phyloP scores from a whole-genome alignment of 2,797 vertebrate genomes.

The Alca torda region DNA sequence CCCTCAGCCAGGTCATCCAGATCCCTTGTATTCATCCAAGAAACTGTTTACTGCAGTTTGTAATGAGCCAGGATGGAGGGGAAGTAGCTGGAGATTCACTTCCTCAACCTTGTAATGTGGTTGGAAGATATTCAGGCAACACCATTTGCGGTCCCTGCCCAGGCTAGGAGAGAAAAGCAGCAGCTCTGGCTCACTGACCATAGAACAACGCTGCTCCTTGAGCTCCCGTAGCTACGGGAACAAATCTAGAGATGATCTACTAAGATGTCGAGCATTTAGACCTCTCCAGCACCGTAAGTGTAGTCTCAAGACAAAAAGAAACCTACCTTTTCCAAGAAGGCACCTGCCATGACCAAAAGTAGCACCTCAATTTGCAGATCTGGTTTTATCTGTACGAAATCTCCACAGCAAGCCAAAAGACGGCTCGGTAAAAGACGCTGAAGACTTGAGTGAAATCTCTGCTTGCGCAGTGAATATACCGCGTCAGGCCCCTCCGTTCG shows the following conservation, averaged over 20 bases:
- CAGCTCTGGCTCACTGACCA: not conserved
- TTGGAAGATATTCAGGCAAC: not conserved
- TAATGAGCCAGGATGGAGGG: not conserved
- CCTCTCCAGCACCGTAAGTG: not conserved
- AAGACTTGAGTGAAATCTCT: not conserved
- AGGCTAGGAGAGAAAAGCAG: not conserved
- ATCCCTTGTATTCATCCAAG: not conserved
- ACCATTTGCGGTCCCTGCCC: not conserved
- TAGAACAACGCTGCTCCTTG: not conserved
- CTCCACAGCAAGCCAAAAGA: not conserved
- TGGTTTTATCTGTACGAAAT: not conserved
- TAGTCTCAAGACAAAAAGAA: not conserved
- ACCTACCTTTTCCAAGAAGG: not conserved
- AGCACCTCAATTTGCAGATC: not conserved
- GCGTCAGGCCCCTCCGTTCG: fast-evolving
- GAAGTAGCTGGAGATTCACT: not conserved
- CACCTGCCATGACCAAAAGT: not conserved
- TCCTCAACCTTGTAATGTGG: not conserved
- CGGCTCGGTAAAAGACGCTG: not conserved
- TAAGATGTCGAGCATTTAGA: not conserved
- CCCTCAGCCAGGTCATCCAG: not conserved
- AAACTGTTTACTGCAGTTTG: not conserved
- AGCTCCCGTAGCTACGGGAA: not conserved
- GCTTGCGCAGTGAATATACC: not conserved
- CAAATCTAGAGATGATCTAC: not conserved